Evolutionary conservation across 2,113 vertebrate species (phyloP).

Genomic region (Gallinago undulata): DNA sequence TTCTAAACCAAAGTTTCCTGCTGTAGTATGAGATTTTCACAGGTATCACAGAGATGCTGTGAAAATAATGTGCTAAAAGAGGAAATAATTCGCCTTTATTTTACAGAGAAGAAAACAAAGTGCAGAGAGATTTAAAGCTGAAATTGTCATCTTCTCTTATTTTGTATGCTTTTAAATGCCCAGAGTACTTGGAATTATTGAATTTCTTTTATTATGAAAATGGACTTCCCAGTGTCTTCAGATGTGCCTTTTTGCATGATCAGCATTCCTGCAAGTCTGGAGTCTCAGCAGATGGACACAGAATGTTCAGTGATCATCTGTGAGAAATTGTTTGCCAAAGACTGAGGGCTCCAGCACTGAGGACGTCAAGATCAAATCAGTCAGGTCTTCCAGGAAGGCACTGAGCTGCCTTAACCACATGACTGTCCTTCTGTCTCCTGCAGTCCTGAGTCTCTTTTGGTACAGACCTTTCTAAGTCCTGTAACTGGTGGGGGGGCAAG

Average conservation of each 20-base stretch:
- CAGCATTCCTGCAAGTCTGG: not conserved
- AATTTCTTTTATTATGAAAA: not conserved
- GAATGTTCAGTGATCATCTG: not conserved
- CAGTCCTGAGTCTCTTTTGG: not conserved
- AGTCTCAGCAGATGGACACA: not conserved
- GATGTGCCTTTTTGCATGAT: not conserved
- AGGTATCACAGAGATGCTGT: not conserved
- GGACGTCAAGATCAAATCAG: not conserved
- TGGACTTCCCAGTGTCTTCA: not conserved
- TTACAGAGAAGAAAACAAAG: not conserved
- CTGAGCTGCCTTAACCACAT: not conserved
- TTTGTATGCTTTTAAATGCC: not conserved
- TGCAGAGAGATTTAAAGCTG: not conserved
- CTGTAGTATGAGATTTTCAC: not conserved
- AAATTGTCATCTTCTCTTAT: not conserved
- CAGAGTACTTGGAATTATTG: not conserved
- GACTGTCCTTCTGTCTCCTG: not conserved
- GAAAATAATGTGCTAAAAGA: not conserved
- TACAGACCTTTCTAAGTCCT: not conserved
- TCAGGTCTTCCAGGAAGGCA: not conserved
- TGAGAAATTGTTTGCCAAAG: not conserved
- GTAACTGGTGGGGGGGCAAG: not conserved
- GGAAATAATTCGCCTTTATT: not conserved
- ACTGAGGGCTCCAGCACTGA: not conserved
- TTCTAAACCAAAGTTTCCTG: not conserved